Percentiles rank a stretch among this genome's conserved stretches.
Conservation (phyloP, 2,797 vertebrate species). For the Falco berigora region DNA sequence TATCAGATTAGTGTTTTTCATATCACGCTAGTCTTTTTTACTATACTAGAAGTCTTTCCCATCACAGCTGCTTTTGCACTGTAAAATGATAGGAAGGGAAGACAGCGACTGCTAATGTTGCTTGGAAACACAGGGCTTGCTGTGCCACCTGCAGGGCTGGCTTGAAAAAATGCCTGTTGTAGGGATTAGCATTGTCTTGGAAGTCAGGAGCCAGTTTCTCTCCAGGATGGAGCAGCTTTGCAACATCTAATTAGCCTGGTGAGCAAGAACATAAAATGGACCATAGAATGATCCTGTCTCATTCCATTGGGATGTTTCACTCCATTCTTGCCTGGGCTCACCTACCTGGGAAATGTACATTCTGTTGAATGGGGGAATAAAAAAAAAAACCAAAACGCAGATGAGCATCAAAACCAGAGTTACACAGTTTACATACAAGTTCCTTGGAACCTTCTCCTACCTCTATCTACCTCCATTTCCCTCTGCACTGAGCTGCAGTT, state of each 20-base stretch:
- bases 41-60: neutral
- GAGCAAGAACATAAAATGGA: neutral
- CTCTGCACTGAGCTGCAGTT: neutral
- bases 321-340: neutral
- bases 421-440: neutral
- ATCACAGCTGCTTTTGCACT: neutral
- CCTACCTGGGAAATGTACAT: neutral
- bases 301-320: neutral
- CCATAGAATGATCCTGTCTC: neutral
- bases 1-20: neutral
- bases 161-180: slow-evolving; percentile 1
- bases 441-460: neutral
- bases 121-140: slow-evolving; percentile 41
- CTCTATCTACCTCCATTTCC: no score
- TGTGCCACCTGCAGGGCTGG: slow-evolving; percentile 69
- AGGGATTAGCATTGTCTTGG: neutral
- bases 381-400: neutral
- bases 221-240: neutral
- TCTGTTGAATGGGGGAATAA: neutral
- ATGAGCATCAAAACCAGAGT: neutral
- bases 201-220: neutral
- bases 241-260: neutral
- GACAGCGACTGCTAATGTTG: neutral
- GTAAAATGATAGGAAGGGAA: neutral
- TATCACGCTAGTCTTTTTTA: neutral